Evolutionary conservation across 2,113 vertebrate genomes (phyloP).

Genomic region (Syngnathus scovelli): DNA sequence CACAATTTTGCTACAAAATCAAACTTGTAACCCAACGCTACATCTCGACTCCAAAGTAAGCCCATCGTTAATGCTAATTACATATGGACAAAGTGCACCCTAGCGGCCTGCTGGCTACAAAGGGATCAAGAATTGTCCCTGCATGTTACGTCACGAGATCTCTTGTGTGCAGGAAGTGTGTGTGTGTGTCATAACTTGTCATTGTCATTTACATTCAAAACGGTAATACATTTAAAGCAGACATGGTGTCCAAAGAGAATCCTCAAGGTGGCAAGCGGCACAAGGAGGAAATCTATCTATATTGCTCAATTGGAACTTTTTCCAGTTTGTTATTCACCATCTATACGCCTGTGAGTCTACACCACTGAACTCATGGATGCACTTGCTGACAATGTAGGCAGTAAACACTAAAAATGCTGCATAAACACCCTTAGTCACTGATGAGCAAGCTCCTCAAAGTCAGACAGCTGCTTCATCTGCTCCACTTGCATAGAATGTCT

Average conservation of each 20-base stretch:
- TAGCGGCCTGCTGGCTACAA: constrained; percentile 55
- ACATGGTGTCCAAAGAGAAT: constrained; percentile 35
- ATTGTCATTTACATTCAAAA: constrained; percentile 62
- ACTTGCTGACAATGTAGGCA: too few species aligned
- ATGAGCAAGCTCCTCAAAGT: too few species aligned
- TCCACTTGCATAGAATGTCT: too few species aligned
- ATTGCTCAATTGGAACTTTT: too few species aligned
- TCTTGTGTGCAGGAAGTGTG: too few species aligned
- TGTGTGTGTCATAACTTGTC: constrained; percentile 35
- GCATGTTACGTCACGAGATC: constrained; percentile 30
- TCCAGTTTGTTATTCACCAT: too few species aligned
- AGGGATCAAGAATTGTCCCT: constrained; percentile 52
- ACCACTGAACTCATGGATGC: too few species aligned
- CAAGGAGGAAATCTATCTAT: constrained; percentile 50
- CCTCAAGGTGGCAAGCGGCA: constrained; percentile 29
- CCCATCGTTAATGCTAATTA: constrained; percentile 52
- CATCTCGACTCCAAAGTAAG: constrained; percentile 48
- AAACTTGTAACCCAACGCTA: constrained; percentile 46
- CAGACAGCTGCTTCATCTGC: too few species aligned
- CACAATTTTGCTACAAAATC: constrained; percentile 72
- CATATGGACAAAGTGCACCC: constrained; percentile 58
- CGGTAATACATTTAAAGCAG: constrained; percentile 43
- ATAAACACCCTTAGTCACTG: too few species aligned
- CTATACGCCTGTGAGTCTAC: too few species aligned
- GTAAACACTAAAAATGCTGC: too few species aligned